Base-by-base conservation (phyloP, 2,888 invertebrate genomes). In the Thereva unica region DNA sequence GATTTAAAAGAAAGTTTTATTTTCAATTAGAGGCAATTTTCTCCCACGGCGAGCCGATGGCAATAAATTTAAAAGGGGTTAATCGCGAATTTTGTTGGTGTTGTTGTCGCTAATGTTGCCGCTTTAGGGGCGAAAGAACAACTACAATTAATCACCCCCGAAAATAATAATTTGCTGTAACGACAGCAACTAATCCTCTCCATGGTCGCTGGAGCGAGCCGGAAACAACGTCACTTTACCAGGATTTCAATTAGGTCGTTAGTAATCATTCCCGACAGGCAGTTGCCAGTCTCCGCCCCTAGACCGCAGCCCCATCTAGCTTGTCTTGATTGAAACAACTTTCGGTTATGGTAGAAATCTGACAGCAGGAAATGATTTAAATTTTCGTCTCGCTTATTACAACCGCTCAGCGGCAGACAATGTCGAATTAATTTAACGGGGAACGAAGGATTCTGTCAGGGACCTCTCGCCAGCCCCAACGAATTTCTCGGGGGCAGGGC, bases 331-430 rank as follows among this genome's bases (percentile, higher is more conserved):
- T 56, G 56, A 56, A 56, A 44, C 44, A 44, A 44, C 37, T 44
- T 41, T 44, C 44, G 44, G 23, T 23, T 12, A n/a, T 44, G 35
- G n/a, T 37, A 23, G 44, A 34, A 56, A 56, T 56, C 4, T 56
- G 56, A 10, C 44, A 9, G n/a, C 47, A 56, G 56, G 35, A 44
- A 56, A 56, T 56, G 35, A 56, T 56, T 56, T 56, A 56, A 56
- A 56, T 56, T 9, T 44, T 56, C 56, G 35, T 44, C 41, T 23
- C 10, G 42, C 9, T 41, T 56, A 56, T n/a, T 56, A 41, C 9
- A 34, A 2, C 44, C 42, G 42, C 44, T 34, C 9, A 34, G 44
- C 41, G 47, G 7, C 56, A 56, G 56, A 55, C 35, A 56, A 35
- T 8, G 44, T 23, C 45, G 56, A 56, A 44, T 56, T 56, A 44